Evolutionary conservation across 2,113 vertebrate genomes (phyloP).

Genomic region (Dendrocopos noguchii): DNA sequence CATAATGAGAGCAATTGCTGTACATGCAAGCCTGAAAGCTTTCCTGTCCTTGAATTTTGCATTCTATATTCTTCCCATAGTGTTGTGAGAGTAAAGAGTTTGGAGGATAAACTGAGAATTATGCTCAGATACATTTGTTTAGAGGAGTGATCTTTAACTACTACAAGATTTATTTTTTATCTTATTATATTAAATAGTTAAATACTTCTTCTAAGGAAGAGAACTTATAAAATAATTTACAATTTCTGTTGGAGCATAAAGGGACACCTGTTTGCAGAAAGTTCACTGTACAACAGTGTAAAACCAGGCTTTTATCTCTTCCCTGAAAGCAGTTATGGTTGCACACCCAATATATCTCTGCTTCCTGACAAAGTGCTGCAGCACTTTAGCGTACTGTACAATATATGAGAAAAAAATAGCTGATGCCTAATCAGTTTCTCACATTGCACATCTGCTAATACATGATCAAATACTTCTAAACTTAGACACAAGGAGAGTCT

Average conservation of each 20-base stretch:
- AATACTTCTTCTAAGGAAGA: neutral
- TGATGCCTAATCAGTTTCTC: conserved; percentile 18
- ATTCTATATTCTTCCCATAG: neutral
- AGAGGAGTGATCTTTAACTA: neutral
- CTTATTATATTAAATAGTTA: neutral
- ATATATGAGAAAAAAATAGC: conserved; percentile 7
- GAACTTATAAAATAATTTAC: neutral
- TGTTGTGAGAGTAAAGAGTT: neutral
- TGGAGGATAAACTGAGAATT: neutral
- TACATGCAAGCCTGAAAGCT: neutral
- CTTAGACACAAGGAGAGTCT: neutral
- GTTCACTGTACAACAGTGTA: neutral
- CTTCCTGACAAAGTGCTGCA: neutral
- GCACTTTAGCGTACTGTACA: neutral
- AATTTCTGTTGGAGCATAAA: neutral
- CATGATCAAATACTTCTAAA: conserved; percentile 51
- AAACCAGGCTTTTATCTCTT: neutral
- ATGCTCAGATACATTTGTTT: neutral
- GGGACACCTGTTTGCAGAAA: neutral
- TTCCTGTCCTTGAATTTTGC: neutral
- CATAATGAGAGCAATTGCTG: neutral
- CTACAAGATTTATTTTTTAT: neutral
- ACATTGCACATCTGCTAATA: conserved; percentile 27
- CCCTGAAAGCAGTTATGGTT: neutral
- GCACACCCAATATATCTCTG: neutral